A percentile compares a stretch with the other conserved stretches of the same genome.
Evolutionary conservation across 2,113 vertebrate genomes (phyloP).

Genomic region (Lepidothrix coronata): DNA sequence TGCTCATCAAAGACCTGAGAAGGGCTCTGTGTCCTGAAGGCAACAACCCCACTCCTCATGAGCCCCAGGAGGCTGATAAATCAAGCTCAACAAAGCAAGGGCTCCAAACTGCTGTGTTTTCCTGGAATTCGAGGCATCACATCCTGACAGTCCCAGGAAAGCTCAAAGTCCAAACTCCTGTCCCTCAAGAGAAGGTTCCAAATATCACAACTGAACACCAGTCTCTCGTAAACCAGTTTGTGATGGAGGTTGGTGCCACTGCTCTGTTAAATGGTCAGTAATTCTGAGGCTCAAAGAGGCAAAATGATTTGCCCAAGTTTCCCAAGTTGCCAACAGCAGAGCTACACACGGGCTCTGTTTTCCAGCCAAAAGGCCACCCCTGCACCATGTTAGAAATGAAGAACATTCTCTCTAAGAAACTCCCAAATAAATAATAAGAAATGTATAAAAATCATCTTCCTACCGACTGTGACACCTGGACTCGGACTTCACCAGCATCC

Average conservation of each 20-base stretch:
- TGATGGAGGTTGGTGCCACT: neutral
- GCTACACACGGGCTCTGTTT: neutral
- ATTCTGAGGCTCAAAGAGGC: neutral
- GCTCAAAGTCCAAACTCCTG: neutral
- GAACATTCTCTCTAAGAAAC: neutral
- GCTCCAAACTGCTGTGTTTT: neutral
- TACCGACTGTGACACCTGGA: conserved; percentile 84
- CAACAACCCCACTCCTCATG: neutral
- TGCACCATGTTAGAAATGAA: neutral
- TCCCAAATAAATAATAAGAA: neutral
- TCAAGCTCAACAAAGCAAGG: neutral
- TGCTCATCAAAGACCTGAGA: neutral
- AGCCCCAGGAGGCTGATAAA: neutral
- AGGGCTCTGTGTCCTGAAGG: neutral
- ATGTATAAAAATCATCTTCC: conserved; percentile 12
- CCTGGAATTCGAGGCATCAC: neutral
- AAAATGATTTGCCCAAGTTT: neutral
- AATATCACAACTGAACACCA: neutral
- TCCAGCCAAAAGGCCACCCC: neutral
- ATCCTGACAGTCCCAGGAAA: neutral
- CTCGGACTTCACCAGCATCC: conserved; percentile 80
- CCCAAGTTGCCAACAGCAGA: neutral
- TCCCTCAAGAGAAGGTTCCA: neutral
- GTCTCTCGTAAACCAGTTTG: neutral
- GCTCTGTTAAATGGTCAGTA: neutral